phyloP scores from a whole-genome alignment of 1,140 invertebrate species.

The Bemisia tabaci region DNA sequence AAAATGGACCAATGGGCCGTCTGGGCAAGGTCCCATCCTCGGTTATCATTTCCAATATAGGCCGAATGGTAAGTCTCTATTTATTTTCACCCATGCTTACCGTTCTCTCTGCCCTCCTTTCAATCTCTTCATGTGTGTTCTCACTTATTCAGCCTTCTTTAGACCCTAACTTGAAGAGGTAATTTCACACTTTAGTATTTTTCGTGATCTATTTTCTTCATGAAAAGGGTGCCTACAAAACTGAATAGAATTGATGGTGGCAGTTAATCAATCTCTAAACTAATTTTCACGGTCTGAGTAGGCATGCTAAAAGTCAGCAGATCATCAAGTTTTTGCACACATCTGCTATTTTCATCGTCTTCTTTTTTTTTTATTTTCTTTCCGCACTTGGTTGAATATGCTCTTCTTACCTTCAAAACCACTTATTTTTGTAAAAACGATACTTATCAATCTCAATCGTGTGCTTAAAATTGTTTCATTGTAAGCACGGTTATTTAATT shows the following conservation, averaged over 20 bases:
- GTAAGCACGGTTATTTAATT: too few relatives aligned
- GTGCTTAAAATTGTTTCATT: too few relatives aligned
- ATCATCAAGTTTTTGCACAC: background rate
- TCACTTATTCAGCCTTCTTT: too few relatives aligned
- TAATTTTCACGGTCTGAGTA: background rate
- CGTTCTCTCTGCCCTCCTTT: background rate
- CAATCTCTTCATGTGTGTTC: too few relatives aligned
- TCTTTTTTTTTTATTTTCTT: background rate
- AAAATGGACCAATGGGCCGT: constrained; percentile 73
- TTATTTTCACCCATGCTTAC: constrained; percentile 3
- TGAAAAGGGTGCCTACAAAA: too few relatives aligned
- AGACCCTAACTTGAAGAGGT: too few relatives aligned
- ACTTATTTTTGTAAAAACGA: too few relatives aligned
- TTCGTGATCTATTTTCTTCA: too few relatives aligned
- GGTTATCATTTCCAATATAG: constrained; percentile 88
- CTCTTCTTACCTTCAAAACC: too few relatives aligned
- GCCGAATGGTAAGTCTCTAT: constrained; percentile 53
- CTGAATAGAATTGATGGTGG: background rate
- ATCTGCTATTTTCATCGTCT: background rate
- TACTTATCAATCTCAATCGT: too few relatives aligned
- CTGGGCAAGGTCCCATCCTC: constrained; percentile 68
- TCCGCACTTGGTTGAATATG: background rate
- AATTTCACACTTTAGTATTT: too few relatives aligned
- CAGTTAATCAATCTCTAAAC: background rate
- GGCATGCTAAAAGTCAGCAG: background rate